A percentile compares a stretch with the other conserved stretches of the same genome.
phyloP scores from a whole-genome alignment of 2,113 vertebrate species.

The Charina bottae region DNA sequence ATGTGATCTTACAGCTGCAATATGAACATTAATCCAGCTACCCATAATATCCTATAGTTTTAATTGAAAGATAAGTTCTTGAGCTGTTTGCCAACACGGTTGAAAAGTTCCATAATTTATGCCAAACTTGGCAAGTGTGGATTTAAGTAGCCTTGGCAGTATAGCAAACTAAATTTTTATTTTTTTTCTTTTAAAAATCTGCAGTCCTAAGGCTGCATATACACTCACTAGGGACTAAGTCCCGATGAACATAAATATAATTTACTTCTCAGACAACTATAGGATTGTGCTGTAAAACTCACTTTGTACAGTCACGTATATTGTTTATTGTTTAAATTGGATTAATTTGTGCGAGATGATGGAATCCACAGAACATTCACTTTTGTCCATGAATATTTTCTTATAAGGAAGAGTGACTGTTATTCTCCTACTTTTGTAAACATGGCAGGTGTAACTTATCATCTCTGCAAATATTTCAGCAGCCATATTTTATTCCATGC shows the following conservation, averaged over 20 bases:
- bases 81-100: constrained; percentile 42
- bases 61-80: constrained; percentile 33
- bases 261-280: not conserved
- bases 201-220: constrained; percentile 6
- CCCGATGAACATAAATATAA: not conserved
- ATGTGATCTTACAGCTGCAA: not conserved
- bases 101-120: constrained; percentile 57
- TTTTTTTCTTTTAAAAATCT: not conserved
- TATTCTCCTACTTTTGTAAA: constrained; percentile 66
- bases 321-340: not conserved
- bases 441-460: constrained; percentile 58
- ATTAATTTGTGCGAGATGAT: constrained; percentile 27
- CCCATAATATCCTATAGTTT: not conserved
- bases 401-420: constrained; percentile 43
- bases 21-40: not conserved
- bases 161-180: constrained; percentile 1
- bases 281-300: constrained; percentile 14
- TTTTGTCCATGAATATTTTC: constrained; percentile 52
- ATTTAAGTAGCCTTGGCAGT: not conserved
- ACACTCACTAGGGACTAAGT: not conserved
- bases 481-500: constrained; percentile 60
- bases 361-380: constrained; percentile 29
- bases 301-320: constrained; percentile 15
- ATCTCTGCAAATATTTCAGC: constrained; percentile 59
- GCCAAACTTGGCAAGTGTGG: not conserved